Base-by-base conservation (phyloP, 2,888 invertebrate species). In the Brachyptera putata region DNA sequence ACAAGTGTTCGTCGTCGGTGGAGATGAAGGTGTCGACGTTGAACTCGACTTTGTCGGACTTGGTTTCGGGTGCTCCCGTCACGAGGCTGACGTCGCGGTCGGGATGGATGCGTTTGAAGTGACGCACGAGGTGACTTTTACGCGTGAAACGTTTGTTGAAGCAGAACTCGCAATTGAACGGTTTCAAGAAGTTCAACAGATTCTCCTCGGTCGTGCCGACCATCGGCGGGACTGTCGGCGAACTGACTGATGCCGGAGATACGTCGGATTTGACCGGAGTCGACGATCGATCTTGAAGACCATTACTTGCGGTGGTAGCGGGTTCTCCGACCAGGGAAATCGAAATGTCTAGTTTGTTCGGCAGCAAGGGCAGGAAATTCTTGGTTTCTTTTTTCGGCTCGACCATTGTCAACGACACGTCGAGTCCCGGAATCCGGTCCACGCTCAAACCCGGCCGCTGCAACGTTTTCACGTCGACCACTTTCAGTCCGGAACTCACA, bases 71-170 rank as follows among this genome's bases (percentile, higher is more conserved):
- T 9, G 39, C 7, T 11, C 7, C 14, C 14, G 22, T 24, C 22
- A 46, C 3, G 1, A 24, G n/a, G 5, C 22, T 24, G 1, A 24
- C 60, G 22, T 66, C 63, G 43, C 63, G 36, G 16, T 61, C 59
- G n/a, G 63, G 62, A 53, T 68, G 67, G 43, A 67, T 63, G 14
- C 66, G 63, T 55, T 68, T 68, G 57, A 67, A 63, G 58, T 68
- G 68, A 1, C 68, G 64, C 39, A 67, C 57, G 18, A 68, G 58
- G 49, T 68, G 68, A 58, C 66, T 66, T 36, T 57, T 58, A 7
- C 69, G 63, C 11, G 69, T 68, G 46, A 69, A 69, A 9, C 53
- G 53, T 21, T 53, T 67, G 58, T 68, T 68, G n/a, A 62, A 43
- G 37, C 68, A 68, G 26, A 66, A 61, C 48, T 58, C 55, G 60